Evolutionary conservation across 2,113 vertebrate genomes (phyloP).

Genomic region (Dasyornis broadbenti): DNA sequence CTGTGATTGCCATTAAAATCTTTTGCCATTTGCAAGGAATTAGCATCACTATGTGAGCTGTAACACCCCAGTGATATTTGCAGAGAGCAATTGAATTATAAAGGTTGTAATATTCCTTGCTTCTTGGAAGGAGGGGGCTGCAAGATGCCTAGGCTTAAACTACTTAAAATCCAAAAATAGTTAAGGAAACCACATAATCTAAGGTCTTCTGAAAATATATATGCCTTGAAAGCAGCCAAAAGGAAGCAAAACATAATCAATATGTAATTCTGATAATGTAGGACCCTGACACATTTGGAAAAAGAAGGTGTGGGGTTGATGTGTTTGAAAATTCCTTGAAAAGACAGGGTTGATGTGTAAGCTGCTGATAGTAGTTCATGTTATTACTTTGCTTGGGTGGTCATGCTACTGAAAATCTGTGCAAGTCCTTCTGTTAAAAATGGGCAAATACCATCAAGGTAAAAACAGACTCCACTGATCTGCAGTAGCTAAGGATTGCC

Average conservation of each 20-base stretch:
- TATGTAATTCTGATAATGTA: neutral
- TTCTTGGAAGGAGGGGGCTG: neutral
- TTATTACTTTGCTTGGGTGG: neutral
- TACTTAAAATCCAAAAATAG: neutral
- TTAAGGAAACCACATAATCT: neutral
- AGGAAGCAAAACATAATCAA: neutral
- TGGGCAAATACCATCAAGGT: neutral
- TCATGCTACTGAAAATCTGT: neutral
- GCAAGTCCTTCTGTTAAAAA: neutral
- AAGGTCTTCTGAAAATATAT: neutral
- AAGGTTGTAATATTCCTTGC: neutral
- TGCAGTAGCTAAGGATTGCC: neutral
- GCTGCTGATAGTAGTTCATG: neutral
- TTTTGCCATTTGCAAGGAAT: constrained; percentile 29
- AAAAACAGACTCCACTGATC: neutral
- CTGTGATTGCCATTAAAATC: neutral
- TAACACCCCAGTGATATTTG: neutral
- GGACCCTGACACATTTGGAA: neutral
- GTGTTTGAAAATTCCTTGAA: neutral
- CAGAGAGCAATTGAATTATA: neutral
- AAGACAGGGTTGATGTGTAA: neutral
- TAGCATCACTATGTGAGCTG: neutral
- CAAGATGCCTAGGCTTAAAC: neutral
- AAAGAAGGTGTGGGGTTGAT: neutral
- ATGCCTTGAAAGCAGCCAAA: neutral